These are phyloP conservation scores for Cyclina sinensis DNA, from an alignment of 1,140 invertebrate genomes.

Conservation along the genomic window DNA sequence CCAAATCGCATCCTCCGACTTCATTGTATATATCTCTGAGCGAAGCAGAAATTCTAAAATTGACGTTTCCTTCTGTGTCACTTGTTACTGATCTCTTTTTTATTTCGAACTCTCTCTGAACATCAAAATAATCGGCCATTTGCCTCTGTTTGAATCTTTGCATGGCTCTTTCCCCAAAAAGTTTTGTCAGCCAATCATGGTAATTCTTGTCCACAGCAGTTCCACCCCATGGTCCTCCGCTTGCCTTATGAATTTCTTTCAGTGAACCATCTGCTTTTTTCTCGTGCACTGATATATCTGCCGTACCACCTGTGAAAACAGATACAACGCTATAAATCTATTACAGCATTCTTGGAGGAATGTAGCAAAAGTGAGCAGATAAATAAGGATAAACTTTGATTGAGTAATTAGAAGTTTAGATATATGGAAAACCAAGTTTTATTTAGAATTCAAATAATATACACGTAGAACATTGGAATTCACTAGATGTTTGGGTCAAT, in stretches of 20 bases:
- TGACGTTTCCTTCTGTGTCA: not conserved
- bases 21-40: slow-evolving; percentile 8
- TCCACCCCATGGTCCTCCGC: slow-evolving; percentile 48
- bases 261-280: not conserved
- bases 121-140: slow-evolving; percentile 37
- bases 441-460: too few species aligned
- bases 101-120: slow-evolving; percentile 12
- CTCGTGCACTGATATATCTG: slow-evolving; percentile 39
- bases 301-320: slow-evolving; percentile 33
- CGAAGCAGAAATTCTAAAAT: not conserved
- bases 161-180: not conserved
- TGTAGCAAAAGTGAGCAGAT: too few species aligned
- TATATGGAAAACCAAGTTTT: too few species aligned
- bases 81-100: slow-evolving; percentile 8
- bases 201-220: slow-evolving; percentile 39
- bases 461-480: too few species aligned
- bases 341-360: too few species aligned
- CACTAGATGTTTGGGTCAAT: too few species aligned
- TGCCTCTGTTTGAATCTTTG: not conserved
- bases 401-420: too few species aligned
- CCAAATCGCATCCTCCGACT: not conserved
- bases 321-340: too few species aligned
- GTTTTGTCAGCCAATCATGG: not conserved
- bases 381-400: too few species aligned
- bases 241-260: slow-evolving; percentile 29